These are phyloP conservation scores for Drosophila sp. DNA, from an alignment of 1,140 invertebrate species.

Conservation along the genomic window DNA sequence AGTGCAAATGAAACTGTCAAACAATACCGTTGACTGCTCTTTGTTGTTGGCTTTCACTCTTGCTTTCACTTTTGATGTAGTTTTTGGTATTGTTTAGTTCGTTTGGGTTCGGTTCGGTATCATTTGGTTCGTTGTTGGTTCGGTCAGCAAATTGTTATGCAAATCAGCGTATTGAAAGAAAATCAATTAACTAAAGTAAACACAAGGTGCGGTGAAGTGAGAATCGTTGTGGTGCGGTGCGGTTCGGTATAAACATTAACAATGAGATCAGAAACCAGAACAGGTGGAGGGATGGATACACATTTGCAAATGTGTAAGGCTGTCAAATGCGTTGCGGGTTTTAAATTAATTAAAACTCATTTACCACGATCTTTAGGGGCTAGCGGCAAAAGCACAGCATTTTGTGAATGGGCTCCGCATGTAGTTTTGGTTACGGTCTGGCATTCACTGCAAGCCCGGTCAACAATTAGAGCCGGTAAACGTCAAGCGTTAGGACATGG, in stretches of 20 bases:
- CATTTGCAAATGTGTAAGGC: constrained; percentile 47
- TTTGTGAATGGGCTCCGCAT: constrained; percentile 13
- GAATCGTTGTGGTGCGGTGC: too few relatives aligned
- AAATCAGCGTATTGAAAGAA: constrained; percentile 78
- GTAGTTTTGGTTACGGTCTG: constrained; percentile 39
- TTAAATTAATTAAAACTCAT: constrained; percentile 79
- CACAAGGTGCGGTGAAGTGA: constrained; percentile 37
- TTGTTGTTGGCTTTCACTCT: constrained; percentile 44
- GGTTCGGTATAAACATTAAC: constrained; percentile 27
- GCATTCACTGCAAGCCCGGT: constrained; percentile 28
- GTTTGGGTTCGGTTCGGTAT: constrained; percentile 10
- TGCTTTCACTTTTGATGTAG: constrained; percentile 33
- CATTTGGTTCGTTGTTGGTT: constrained; percentile 10
- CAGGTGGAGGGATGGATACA: too few relatives aligned
- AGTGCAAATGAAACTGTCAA: constrained; percentile 39
- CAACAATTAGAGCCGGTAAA: constrained; percentile 69
- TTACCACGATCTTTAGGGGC: constrained; percentile 61
- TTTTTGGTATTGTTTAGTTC: constrained; percentile 19
- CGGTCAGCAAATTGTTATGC: constrained; percentile 64
- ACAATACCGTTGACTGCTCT: constrained; percentile 49
- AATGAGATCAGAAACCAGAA: constrained; percentile 42
- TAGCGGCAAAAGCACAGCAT: constrained; percentile 18
- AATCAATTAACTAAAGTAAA: constrained; percentile 81
- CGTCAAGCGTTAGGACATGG: constrained; percentile 45
- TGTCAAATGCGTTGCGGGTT: constrained; percentile 45